Evolutionary conservation across 2,888 invertebrate species (phyloP).

Genomic region (Drosophila lutescens): DNA sequence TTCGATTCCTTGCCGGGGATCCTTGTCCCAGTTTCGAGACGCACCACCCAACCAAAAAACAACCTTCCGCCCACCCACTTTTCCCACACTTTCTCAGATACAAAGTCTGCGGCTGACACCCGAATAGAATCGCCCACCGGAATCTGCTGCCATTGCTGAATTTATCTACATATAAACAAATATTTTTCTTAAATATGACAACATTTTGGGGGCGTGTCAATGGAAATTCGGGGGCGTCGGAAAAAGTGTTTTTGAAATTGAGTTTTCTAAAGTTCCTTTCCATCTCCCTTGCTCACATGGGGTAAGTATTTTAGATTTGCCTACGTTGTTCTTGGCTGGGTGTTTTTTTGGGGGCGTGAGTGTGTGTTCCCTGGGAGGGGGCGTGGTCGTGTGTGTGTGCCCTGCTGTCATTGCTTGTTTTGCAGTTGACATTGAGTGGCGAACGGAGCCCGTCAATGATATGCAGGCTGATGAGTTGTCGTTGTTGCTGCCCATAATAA

Average conservation of each 20-base stretch:
- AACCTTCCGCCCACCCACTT: constrained; percentile 4
- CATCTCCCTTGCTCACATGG: constrained; percentile 14
- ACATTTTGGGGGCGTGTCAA: constrained; percentile 54
- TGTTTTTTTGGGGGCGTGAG: constrained; percentile 53
- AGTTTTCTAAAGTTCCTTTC: constrained; percentile 72
- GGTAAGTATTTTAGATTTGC: constrained; percentile 61
- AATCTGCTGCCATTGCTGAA: constrained; percentile 42
- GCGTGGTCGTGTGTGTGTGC: constrained; percentile 58
- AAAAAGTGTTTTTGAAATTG: constrained; percentile 71
- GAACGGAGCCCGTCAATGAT: constrained; percentile 67
- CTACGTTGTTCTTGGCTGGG: constrained; percentile 46
- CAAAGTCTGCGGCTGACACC: constrained; percentile 70
- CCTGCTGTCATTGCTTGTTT: constrained; percentile 76
- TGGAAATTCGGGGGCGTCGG: constrained; percentile 57
- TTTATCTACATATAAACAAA: constrained; percentile 79
- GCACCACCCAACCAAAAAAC: constrained; percentile 17
- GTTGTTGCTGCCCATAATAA: constrained; percentile 38
- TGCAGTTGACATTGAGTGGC: constrained; percentile 77
- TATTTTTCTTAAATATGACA: constrained; percentile 76
- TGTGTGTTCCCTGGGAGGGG: constrained; percentile 33
- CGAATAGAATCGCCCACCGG: constrained; percentile 57
- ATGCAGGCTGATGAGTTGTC: constrained; percentile 57
- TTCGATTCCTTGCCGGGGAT: constrained; percentile 32
- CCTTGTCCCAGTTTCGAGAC: constrained; percentile 56
- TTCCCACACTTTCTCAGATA: constrained; percentile 24